Percentiles rank a stretch among this genome's conserved stretches.
phyloP scores from a whole-genome alignment of 2,113 vertebrate genomes.

The Xenopus tropicalis region UCB_Xtro_10.0 CM004449.2:81720001-81720500 shows the following conservation, averaged over 20 bases:
- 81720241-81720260: neutral
- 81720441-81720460: neutral
- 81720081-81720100: no score
- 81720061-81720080: no score
- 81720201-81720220: conserved; percentile 28
- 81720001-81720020: no score
- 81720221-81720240: neutral
- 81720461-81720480: neutral
- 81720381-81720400: conserved; percentile 41
- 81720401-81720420: conserved; percentile 24
- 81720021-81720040: no score
- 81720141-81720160: no score
- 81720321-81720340: conserved; percentile 35
- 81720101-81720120: no score
- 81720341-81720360: conserved; percentile 35
- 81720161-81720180: neutral
- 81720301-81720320: conserved; percentile 24
- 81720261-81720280: conserved; percentile 13
- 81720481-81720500: conserved; percentile 1
- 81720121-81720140: no score
- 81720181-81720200: conserved; percentile 13
- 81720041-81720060: no score
- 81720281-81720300: conserved; percentile 22
- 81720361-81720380: conserved; percentile 25
- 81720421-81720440: no score